These are phyloP conservation scores for Seira musarum DNA, from an alignment of 2,888 invertebrate genomes.

Conservation along the genomic window DNA sequence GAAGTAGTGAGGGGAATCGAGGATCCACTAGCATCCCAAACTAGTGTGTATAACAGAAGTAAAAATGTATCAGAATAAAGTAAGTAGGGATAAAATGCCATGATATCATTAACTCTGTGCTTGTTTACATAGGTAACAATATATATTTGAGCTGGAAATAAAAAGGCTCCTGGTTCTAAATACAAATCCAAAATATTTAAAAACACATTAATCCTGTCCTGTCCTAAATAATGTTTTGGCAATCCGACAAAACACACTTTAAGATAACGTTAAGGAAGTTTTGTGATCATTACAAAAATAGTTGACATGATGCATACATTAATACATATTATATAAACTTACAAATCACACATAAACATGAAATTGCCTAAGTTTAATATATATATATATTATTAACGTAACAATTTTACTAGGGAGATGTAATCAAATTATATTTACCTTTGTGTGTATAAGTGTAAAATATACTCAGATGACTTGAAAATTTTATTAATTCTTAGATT, in stretches of 20 bases:
- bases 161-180: constrained; percentile 53
- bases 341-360: constrained; percentile 34
- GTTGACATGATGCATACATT: constrained; percentile 51
- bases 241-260: constrained; percentile 47
- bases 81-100: constrained; percentile 48
- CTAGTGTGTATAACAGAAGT: constrained; percentile 20
- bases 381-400: constrained; percentile 45
- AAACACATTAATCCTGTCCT: constrained; percentile 57
- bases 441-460: constrained; percentile 54
- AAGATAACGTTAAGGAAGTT: constrained; percentile 53
- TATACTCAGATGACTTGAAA: constrained; percentile 53
- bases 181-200: constrained; percentile 30
- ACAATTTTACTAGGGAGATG: constrained; percentile 29
- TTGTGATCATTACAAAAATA: constrained; percentile 55
- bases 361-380: constrained; percentile 20
- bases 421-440: constrained; percentile 49
- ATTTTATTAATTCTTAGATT: constrained; percentile 18
- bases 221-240: constrained; percentile 53
- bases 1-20: constrained; percentile 29
- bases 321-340: constrained; percentile 22
- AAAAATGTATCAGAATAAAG: constrained; percentile 21
- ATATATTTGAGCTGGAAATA: constrained; percentile 44
- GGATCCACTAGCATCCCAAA: constrained; percentile 45
- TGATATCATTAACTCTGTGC: constrained; percentile 60
- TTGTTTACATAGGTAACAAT: constrained; percentile 54